Evolutionary conservation across 2,888 invertebrate genomes (phyloP), one percentile per base, ranked within the genome.

Genomic region (Drosophila maculinotata): DNA sequence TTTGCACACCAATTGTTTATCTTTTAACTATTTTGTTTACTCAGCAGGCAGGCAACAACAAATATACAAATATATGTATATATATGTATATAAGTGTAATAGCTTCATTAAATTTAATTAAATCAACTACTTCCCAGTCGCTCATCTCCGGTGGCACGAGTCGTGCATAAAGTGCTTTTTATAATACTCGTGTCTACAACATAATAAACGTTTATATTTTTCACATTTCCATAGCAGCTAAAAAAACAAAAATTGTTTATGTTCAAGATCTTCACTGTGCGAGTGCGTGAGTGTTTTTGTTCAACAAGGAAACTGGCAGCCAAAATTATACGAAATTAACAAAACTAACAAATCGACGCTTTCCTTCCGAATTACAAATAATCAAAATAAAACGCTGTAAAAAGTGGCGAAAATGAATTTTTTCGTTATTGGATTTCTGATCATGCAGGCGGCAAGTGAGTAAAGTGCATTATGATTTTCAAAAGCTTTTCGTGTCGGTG

Each of bases 371-470:
- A 57, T 25, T 39, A 9, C 28, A 53, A 38, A 35, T 31, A 28
- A 53, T 42, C 51, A 48, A 60, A 52, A 59, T 48, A 42, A 58
- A 47, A 14, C 33, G 47, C n/a, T 30, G 12, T 25, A 26, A 64
- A 65, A 57, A 62, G 30, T 30, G 47, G 44, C 49, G 51, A 87
- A 83, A 75, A 90, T 90, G 89, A 89, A 90, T 75, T 90, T 90
- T 72, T 82, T 90, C 73, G 82, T 90, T 57, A 90, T 90, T 73
- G 90, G 90, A 75, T 83, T 90, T 77, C 64, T 90, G 70, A 90
- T 90, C 73, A 90, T 90, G 90, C 89, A 90, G 76, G 89, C 89
- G 59, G 90, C 89, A 83, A 88, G 89, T 90, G 71, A 90, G 89
- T 85, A 67, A 51, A 64, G 4, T 71, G 52, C 54, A 58, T 33